Conservation (phyloP, 2,888 invertebrate genomes). For the Drosophila multiciliata region DNA sequence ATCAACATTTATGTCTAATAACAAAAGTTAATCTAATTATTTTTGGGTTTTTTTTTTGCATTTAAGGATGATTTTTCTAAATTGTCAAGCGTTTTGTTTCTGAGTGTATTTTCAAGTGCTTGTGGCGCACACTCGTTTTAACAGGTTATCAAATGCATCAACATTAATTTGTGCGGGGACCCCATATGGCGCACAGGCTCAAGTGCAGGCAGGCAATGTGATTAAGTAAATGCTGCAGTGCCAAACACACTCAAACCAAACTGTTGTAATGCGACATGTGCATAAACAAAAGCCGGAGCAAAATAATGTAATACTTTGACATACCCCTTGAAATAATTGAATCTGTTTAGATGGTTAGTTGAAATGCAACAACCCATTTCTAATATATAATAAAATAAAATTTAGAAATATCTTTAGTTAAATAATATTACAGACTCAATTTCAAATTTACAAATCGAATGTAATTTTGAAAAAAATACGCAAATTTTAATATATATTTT, state of each 20-base stretch:
- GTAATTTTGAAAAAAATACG: too few species aligned
- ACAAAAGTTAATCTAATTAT: background rate
- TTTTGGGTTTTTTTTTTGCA: background rate
- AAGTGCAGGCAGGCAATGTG: conserved; percentile 44
- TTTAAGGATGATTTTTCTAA: background rate
- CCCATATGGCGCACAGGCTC: conserved; percentile 68
- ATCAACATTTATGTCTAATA: background rate
- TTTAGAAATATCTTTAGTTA: background rate
- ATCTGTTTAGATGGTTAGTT: background rate
- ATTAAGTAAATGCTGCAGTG: conserved; percentile 64
- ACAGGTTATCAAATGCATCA: conserved; percentile 34
- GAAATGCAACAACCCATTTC: background rate
- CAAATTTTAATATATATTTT: background rate
- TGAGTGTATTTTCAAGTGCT: background rate
- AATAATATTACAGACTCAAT: background rate
- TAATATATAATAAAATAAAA: background rate
- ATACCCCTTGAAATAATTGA: conserved; percentile 14
- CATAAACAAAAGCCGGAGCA: conserved; percentile 43
- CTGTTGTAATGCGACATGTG: conserved; percentile 50
- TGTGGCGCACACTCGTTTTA: conserved; percentile 10
- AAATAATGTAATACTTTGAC: conserved; percentile 1
- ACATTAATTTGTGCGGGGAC: conserved; percentile 45
- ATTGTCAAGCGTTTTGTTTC: background rate
- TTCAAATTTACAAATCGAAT: background rate
- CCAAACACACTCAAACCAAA: conserved; percentile 53